Percentiles rank a stretch among this genome's conserved stretches.
Conservation (phyloP, 2,888 invertebrate genomes). For the Ceramica pisi region DNA sequence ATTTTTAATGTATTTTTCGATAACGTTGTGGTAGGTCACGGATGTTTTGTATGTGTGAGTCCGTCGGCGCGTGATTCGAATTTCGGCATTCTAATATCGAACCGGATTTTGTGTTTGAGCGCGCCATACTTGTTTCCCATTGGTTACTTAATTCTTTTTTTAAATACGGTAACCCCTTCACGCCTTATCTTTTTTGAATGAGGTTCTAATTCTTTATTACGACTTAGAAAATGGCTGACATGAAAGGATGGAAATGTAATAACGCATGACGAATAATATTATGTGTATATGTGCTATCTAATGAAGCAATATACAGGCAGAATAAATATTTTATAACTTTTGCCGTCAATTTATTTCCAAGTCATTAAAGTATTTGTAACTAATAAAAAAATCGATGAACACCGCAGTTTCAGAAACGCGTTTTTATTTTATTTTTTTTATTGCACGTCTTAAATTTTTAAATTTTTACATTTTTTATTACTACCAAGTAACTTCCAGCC, state of each 20-base stretch:
- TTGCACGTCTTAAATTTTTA: not conserved
- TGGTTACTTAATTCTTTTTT: constrained; percentile 63
- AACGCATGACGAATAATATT: constrained; percentile 15
- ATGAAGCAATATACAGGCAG: constrained; percentile 3
- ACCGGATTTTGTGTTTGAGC: constrained; percentile 71
- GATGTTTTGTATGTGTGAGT: constrained; percentile 68
- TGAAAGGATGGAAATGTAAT: constrained; percentile 10
- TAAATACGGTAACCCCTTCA: constrained; percentile 29
- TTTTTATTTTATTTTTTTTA: constrained; percentile 1
- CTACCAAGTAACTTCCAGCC: not conserved
- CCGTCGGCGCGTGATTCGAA: constrained; percentile 75
- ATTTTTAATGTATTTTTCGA: constrained; percentile 75
- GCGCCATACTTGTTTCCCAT: constrained; percentile 59
- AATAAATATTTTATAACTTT: not conserved
- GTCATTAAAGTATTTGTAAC: not conserved
- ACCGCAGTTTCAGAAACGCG: not conserved
- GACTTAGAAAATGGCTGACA: constrained; percentile 16
- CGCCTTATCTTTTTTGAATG: constrained; percentile 34
- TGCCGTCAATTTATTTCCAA: constrained; percentile 2
- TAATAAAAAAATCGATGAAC: not conserved
- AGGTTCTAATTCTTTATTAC: constrained; percentile 24
- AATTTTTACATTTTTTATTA: constrained; percentile 14
- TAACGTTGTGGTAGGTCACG: constrained; percentile 84
- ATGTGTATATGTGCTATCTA: not conserved
- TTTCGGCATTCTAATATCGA: constrained; percentile 84